These are phyloP conservation scores for Macrotrachela quadricornifera DNA, from an alignment of 1,140 invertebrate genomes.

Conservation along the genomic window DNA sequence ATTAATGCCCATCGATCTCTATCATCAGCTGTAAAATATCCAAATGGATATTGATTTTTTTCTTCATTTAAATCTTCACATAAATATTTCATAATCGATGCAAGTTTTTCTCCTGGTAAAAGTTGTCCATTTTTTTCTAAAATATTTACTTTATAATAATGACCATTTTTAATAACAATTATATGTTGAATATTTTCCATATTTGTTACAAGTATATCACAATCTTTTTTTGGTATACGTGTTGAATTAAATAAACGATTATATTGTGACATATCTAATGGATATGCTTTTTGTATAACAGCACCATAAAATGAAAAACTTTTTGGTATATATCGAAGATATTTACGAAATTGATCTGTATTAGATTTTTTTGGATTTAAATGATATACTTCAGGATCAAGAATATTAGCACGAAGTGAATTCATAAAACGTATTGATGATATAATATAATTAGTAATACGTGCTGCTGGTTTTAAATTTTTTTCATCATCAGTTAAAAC, in stretches of 20 bases:
- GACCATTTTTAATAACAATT: conserved; percentile 57
- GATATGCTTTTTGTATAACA: conserved; percentile 79
- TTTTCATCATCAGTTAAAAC: conserved; percentile 51
- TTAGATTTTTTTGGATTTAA: conserved; percentile 72
- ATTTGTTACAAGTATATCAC: too few species aligned
- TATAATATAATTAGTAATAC: conserved; percentile 65
- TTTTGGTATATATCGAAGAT: conserved; percentile 33
- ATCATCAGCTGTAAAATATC: conserved; percentile 57
- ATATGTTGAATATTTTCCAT: conserved; percentile 42
- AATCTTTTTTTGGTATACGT: conserved; percentile 55
- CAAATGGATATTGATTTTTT: conserved; percentile 35
- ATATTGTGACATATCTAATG: conserved; percentile 94
- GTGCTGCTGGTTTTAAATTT: conserved; percentile 57
- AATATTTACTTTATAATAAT: conserved; percentile 72
- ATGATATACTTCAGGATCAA: conserved; percentile 88
- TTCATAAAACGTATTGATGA: conserved; percentile 70
- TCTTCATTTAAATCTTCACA: conserved; percentile 7
- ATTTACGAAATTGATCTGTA: conserved; percentile 46
- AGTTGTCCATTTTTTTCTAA: conserved; percentile 49
- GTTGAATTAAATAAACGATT: conserved; percentile 59
- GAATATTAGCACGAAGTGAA: conserved; percentile 47
- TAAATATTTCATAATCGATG: neutral
- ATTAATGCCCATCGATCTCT: conserved; percentile 62
- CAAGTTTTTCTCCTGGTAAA: conserved; percentile 1
- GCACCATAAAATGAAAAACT: conserved; percentile 50